These are phyloP conservation scores for Antennarius striatus DNA, from an alignment of 2,113 vertebrate species.

Conservation along the genomic window DNA sequence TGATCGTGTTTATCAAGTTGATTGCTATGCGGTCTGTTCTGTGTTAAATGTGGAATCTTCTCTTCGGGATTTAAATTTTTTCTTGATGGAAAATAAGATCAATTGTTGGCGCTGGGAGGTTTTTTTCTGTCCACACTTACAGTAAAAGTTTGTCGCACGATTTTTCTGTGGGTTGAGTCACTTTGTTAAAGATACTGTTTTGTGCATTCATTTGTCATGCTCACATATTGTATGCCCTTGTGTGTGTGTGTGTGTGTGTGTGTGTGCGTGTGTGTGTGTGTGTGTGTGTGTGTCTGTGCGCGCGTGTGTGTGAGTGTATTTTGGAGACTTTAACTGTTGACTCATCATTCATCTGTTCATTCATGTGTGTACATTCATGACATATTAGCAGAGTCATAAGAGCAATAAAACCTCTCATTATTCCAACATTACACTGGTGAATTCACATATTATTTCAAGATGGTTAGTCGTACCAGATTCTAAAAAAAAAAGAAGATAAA, in stretches of 20 bases:
- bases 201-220: not conserved
- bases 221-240: conserved; percentile 6
- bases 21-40: conserved; percentile 41
- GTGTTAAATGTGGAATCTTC: conserved; percentile 29
- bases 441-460: conserved; percentile 9
- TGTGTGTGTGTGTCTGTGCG: no score
- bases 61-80: conserved; percentile 30
- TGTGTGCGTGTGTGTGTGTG: no score
- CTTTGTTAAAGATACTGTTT: not conserved
- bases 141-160: not conserved
- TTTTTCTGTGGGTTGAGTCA: not conserved
- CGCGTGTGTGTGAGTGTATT: no score
- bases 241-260: not conserved
- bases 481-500: not conserved
- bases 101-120: conserved; percentile 39
- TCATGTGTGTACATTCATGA: not conserved
- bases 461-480: conserved; percentile 25
- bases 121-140: conserved; percentile 19
- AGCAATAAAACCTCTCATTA: not conserved
- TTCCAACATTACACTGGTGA: not conserved
- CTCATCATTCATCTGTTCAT: conserved; percentile 11
- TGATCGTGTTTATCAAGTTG: conserved; percentile 38
- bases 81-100: conserved; percentile 45
- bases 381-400: not conserved
- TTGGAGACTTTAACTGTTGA: conserved; percentile 3